Base-by-base conservation (phyloP, 2,888 invertebrate genomes). In the Hoplodrina blanda region DNA sequence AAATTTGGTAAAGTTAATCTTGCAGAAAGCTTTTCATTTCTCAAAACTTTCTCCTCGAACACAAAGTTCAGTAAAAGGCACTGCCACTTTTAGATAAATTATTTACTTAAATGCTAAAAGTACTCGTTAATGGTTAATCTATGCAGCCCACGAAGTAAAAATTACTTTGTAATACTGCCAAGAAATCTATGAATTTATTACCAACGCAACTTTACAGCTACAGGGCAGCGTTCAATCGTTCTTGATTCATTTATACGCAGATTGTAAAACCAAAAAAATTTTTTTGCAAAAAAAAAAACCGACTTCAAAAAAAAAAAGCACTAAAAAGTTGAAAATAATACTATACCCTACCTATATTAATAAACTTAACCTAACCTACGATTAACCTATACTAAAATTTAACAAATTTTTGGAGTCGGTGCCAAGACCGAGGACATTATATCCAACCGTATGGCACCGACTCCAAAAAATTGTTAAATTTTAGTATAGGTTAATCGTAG, bases 21-120 rank as follows among this genome's bases (percentile, higher is more conserved):
- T 50, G 41, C 37, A 68, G 66, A 76, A 62, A 50, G 60, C 56
- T 77, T 64, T 53, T 57, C n/a, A 60, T 56, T 50, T 41, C n/a
- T 19, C n/a, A 13, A 11, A 76, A 52, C 59, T 76, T 60, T 60
- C 11, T 13, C 15, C 44, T 33, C 10, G 11, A 60, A 69, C 10
- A 49, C 6, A 44, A 33, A 53, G n/a, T 73, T 20, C 11, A n/a
- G 52, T 57, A 57, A 55, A 17, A 55, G 41, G 13, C 44, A 46
- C 13, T 30, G 44, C 11, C 10, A 44, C 33, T 59, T 54, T 76
- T 33, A 41, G 15, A 53, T 72, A 53, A 59, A 71, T 65, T 65
- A 19, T 7, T 44, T 74, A 19, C 10, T 44, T 74, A 44, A 46
- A 25, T 11, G 19, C 20, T 13, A 55, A 65, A 50, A 56, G 54